These are phyloP conservation scores for Actinia tenebrosa DNA, from an alignment of 64 coral and sea anemone species.

Conservation along the genomic window DNA sequence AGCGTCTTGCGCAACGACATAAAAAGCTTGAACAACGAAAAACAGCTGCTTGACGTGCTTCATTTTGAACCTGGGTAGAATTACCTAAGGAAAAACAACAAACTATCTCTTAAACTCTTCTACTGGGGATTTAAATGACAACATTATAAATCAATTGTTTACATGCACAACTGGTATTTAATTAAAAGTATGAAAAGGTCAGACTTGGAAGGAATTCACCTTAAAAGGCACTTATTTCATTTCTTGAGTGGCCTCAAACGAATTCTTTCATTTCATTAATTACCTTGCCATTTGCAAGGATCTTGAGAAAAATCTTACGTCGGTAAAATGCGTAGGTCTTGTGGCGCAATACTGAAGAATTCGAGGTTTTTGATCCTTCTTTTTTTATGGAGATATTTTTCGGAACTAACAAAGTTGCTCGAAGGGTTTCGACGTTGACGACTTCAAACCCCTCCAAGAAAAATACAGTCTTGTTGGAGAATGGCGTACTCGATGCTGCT, in stretches of 20 bases:
- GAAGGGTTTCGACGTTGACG: not conserved
- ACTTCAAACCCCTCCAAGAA: not conserved
- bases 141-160: not conserved
- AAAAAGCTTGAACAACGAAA: not conserved
- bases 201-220: too few relatives aligned
- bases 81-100: not conserved
- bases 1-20: not conserved
- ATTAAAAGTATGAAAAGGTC: too few relatives aligned
- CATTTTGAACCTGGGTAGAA: not conserved
- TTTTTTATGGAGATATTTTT: not conserved
- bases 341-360: not conserved
- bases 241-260: too few relatives aligned
- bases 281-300: not conserved
- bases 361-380: too few relatives aligned
- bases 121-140: not conserved
- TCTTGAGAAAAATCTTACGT: not conserved
- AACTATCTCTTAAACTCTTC: not conserved
- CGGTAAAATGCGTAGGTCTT: not conserved
- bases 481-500: not conserved
- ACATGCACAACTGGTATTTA: too few relatives aligned
- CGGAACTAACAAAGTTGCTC: not conserved
- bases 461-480: not conserved
- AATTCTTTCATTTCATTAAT: not conserved
- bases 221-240: too few relatives aligned
- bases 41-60: not conserved